Base-by-base conservation (phyloP, 2,797 vertebrate species). In the Clarias pachynema region DNA sequence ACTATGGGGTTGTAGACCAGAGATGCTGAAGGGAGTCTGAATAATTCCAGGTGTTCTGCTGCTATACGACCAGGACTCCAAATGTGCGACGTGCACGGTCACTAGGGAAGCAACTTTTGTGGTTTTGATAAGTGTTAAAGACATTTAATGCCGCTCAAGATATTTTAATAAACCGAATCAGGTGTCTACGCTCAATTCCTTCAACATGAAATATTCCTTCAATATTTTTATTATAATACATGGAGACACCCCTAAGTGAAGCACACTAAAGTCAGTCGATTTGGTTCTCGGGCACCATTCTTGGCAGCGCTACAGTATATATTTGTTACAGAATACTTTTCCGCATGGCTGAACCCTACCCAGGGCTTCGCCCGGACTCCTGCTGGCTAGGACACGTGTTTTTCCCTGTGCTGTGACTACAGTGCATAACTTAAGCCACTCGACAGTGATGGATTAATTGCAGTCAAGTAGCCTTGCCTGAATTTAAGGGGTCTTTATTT, bases 381-480 rank as follows among this genome's bases (percentile, higher is more conserved):
- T 79, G 79, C 15, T 57, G 40, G 53, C 66, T 40, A 44, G 82
- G 26, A 63, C 20, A 10, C 22, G 26, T 60, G 75, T 79, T 85
- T 53, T 63, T 84, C 80, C 49, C 59, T 70, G 80, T 65, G 74
- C 83, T 84, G 78, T 81, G 79, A 80, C 86, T 83, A 66, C 12
- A 87, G 85, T 70, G 86, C 78, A 82, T 86, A 88, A 83, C 84
- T 85, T 79, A 66, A 83, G 60, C 79, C 77, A 72, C 49, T 63
- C 22, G 84, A 89, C 87, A 88, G 78, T 89, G 91, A 93, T 89
- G 87, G 89, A 93, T 93, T 91, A 91, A 92, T 92, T 89, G 90
- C 89, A 90, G 86, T 14, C 84, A 85, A 89, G 87, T 82, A 88
- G 86, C 89, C 88, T 77, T 88, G 89, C 90, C 89, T 91, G 90